phyloP scores from a whole-genome alignment of 2,888 invertebrate species.

The Limnephilus marmoratus region DNA sequence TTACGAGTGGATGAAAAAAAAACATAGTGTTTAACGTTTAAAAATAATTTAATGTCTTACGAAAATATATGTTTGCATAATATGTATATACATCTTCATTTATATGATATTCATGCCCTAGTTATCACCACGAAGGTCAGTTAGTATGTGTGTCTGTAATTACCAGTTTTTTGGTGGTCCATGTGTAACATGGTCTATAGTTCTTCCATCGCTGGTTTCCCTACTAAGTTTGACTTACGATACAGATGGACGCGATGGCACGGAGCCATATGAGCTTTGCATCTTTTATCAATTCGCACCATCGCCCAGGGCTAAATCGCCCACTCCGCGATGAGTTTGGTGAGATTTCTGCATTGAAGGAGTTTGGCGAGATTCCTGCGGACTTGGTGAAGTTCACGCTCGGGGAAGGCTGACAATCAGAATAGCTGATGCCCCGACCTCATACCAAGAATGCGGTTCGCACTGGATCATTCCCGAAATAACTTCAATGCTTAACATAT shows the following conservation, averaged over 20 bases:
- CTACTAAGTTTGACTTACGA: constrained; percentile 11
- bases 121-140: no score
- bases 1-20: no score
- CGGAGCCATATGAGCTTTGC: constrained; percentile 36
- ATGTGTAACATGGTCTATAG: not conserved
- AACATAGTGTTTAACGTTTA: no score
- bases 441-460: constrained; percentile 2
- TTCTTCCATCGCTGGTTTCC: not conserved
- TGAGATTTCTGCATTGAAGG: constrained; percentile 11
- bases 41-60: no score
- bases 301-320: constrained; percentile 33
- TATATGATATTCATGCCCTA: no score
- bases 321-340: constrained; percentile 27
- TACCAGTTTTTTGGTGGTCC: not conserved
- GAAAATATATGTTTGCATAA: no score
- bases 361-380: not conserved
- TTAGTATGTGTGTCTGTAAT: no score
- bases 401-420: not conserved
- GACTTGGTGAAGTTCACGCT: not conserved
- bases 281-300: constrained; percentile 39
- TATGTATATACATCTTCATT: no score
- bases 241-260: not conserved
- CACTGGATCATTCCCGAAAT: not conserved
- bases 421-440: not conserved
- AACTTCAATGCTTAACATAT: not conserved